Conservation (phyloP, 2,113 vertebrate genomes). For the Vidua macroura region DNA sequence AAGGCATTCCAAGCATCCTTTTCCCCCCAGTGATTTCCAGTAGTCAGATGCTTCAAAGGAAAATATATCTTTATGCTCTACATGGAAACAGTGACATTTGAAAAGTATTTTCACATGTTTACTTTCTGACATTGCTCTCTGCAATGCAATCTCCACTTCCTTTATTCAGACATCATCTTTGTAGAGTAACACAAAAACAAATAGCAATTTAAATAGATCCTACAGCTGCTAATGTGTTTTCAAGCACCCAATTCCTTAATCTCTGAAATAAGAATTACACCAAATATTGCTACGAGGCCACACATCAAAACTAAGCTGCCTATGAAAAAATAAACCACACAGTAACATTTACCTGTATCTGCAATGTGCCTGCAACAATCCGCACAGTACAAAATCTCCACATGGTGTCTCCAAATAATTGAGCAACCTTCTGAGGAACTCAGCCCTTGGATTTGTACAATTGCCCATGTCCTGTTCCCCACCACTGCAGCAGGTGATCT, state of each 20-base stretch:
- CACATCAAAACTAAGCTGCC: background rate
- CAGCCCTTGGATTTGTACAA: background rate
- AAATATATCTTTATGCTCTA: background rate
- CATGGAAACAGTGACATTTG: background rate
- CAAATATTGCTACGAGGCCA: background rate
- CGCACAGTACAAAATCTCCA: background rate
- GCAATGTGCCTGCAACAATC: background rate
- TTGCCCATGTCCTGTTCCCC: background rate
- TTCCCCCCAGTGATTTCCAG: background rate
- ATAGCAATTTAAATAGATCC: background rate
- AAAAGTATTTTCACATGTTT: background rate
- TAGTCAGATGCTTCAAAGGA: background rate
- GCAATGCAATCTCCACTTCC: background rate
- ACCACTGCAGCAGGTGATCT: background rate
- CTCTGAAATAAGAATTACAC: background rate
- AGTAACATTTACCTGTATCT: background rate
- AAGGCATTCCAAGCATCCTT: background rate
- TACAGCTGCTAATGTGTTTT: background rate
- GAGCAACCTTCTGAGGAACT: background rate
- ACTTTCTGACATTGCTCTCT: background rate
- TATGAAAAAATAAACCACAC: background rate
- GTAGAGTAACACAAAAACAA: background rate
- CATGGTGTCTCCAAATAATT: conserved; percentile 32
- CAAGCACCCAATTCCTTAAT: background rate
- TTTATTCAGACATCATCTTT: background rate